These are phyloP conservation scores for Camponotus pennsylvanicus DNA, from an alignment of 1,140 invertebrate species.

Conservation along the genomic window DNA sequence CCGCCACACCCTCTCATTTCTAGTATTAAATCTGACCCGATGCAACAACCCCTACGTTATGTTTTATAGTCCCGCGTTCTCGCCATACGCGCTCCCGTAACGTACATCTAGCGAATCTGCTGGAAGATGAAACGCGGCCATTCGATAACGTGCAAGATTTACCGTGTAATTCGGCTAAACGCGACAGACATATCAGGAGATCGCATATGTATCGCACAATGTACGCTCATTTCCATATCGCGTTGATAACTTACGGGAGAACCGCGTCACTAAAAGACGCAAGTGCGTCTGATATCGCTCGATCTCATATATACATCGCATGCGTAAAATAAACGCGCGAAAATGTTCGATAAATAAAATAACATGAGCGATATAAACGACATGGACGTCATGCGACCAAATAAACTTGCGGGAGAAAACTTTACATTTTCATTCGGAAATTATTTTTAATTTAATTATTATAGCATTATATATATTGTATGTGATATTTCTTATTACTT, in stretches of 20 bases:
- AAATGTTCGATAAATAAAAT: slow-evolving; percentile 54
- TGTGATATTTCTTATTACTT: background rate
- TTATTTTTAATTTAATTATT: background rate
- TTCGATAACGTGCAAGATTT: slow-evolving; percentile 76
- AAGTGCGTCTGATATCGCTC: slow-evolving; percentile 48
- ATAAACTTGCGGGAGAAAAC: background rate
- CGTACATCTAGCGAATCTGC: slow-evolving; percentile 16
- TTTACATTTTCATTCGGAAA: background rate
- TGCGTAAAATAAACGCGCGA: slow-evolving; percentile 33
- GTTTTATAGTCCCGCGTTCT: slow-evolving; percentile 68
- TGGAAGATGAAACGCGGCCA: slow-evolving; percentile 72
- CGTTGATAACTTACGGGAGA: slow-evolving; percentile 54
- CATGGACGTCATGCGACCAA: background rate
- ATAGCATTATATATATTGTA: background rate
- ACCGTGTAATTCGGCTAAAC: slow-evolving; percentile 74
- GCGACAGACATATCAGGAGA: slow-evolving; percentile 55
- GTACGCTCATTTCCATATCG: slow-evolving; percentile 54
- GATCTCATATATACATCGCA: slow-evolving; percentile 3
- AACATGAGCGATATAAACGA: background rate
- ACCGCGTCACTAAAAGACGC: slow-evolving; percentile 37
- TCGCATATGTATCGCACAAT: slow-evolving; percentile 36
- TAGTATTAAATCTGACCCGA: slow-evolving; percentile 83
- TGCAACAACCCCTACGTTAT: slow-evolving; percentile 71
- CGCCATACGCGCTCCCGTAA: slow-evolving; percentile 4
- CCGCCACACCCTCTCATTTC: slow-evolving; percentile 81